Base-by-base conservation (phyloP, 2,888 invertebrate species). In the Scrobipalpa costella region DNA sequence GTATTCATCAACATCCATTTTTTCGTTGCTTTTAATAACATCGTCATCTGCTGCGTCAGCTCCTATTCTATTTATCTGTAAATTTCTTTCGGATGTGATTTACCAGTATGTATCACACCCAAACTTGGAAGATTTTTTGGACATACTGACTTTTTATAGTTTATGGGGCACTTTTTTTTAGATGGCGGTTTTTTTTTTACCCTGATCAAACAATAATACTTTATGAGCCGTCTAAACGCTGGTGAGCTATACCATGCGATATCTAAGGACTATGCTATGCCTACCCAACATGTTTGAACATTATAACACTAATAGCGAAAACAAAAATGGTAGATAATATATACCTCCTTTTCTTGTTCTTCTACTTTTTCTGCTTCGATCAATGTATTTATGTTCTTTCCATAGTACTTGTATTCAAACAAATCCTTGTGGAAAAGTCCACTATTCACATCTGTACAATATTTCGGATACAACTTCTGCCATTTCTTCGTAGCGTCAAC, bases 401-500 rank as follows among this genome's bases (percentile, higher is more conserved):
- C 44, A 62, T 87, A 86, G 70, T 85, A 89, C 34, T 76, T 70
- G 0, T 68, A 67, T 33, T 88, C 80, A 60, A 87, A 90, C 1
- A 69, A 64, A 6, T 81, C 80, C 5, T 72, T 66, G 1, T 82
- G 67, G 64, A 84, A 88, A 0, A 86, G 66, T 7, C 71, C 72
- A 63, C 89, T 90, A 0, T 73, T 69, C 1, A 78, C 58, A 50
- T 90, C 88, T 0, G 84, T 88, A 66, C 88, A 88, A 67, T 77
- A 65, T 50, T 77, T 83, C 0, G 88, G 75, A 65, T 88, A 88
- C 1, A 90, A 65, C 64, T 82, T 80, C 0, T 59, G 62, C 86
- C 88, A 90, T 33, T 76, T 81, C 0, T 81, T 71, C 0, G 76
- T 69, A 0, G 89, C 87, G 13, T 62, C n/a, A 15, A 75, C 44